Conservation (phyloP, 2,888 invertebrate genomes). For the Cylindroiulus punctatus region DNA sequence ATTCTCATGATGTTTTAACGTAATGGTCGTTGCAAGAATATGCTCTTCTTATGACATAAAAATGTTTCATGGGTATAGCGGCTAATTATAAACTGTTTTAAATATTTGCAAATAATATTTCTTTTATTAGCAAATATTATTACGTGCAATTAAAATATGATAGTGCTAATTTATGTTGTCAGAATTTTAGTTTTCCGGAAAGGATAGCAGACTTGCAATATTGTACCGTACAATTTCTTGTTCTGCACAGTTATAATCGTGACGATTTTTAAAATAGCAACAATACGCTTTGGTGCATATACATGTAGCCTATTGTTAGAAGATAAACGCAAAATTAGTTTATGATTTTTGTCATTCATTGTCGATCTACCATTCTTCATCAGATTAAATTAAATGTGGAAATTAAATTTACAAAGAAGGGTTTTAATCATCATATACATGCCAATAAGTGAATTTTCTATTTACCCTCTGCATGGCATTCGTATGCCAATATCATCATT, state of each 20-base stretch:
- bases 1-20: neutral
- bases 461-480: slow-evolving; percentile 53
- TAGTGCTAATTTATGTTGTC: neutral
- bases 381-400: neutral
- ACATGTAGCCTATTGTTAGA: too few species aligned
- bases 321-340: too few species aligned
- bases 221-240: neutral
- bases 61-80: neutral
- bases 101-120: neutral
- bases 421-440: neutral
- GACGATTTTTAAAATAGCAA: too few species aligned
- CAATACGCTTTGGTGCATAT: too few species aligned
- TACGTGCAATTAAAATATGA: neutral
- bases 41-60: too few species aligned
- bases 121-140: neutral
- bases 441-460: slow-evolving; percentile 4
- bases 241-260: neutral
- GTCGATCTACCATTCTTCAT: neutral
- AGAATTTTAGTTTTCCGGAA: neutral
- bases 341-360: too few species aligned
- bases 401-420: neutral
- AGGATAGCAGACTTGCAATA: neutral
- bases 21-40: too few species aligned
- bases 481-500: slow-evolving; percentile 52
- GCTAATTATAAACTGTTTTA: neutral